A percentile compares a stretch with the other conserved stretches of the same genome.
phyloP scores from a whole-genome alignment of 37 sponge, comb jelly and placozoan genomes.

The Mnemiopsis leidyi region DNA sequence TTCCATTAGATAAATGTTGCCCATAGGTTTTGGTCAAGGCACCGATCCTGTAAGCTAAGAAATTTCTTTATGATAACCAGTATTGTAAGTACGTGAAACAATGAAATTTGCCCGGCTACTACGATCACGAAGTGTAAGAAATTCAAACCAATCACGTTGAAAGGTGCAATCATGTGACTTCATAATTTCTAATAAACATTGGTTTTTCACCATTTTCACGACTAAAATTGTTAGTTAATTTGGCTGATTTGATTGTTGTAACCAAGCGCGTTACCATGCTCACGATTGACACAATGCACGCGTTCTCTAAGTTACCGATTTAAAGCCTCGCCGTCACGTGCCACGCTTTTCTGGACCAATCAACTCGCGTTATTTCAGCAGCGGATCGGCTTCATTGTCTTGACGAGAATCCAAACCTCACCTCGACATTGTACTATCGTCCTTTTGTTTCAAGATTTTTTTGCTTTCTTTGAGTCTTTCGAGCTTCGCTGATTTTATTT shows the following conservation, averaged over 20 bases:
- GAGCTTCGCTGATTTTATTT: not conserved
- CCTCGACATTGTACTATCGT: not conserved
- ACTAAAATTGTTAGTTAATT: constrained; percentile 54
- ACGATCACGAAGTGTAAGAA: no score
- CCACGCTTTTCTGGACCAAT: not conserved
- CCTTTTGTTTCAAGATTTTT: not conserved
- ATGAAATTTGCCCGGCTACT: no score
- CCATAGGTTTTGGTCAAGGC: no score
- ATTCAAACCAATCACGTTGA: no score
- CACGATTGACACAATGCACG: not conserved
- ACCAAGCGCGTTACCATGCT: not conserved
- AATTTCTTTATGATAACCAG: no score
- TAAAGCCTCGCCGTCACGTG: not conserved
- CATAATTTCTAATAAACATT: not conserved
- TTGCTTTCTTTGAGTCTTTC: not conserved
- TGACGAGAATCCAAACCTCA: not conserved
- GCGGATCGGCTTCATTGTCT: not conserved
- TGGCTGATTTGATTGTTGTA: constrained; percentile 55
- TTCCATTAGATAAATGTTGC: no score
- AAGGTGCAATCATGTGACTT: not conserved
- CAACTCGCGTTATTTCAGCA: not conserved
- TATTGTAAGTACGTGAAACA: no score
- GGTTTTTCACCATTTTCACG: constrained; percentile 23
- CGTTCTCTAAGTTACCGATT: not conserved
- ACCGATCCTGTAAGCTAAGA: no score